Evolutionary conservation across 2,797 vertebrate species (phyloP), one percentile per base, ranked within the genome.

Genomic region (Microctenopoma lineatum): DNA sequence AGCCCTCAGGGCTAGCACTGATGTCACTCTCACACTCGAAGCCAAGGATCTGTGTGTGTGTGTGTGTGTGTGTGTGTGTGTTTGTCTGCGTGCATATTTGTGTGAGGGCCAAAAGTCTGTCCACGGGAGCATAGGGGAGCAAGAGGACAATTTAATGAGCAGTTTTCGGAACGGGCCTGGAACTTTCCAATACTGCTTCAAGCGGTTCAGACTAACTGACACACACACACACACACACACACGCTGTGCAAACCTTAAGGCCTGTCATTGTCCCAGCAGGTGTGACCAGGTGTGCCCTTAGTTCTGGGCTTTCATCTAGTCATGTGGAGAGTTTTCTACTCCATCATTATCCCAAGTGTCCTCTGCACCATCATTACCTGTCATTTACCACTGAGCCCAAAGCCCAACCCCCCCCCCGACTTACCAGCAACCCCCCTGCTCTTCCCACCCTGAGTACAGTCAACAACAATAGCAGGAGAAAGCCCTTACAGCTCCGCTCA

Each of bases 201-300:
- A 89, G 66, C 81, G 69, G 75, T 67, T 72, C 70, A 59, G 47
- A 79, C 77, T 59, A 45, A 77, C 45, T 52, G 75, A 73, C 67
- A 71, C 65, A 66, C 53, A 58, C 48, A 55, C 41, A 78, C 55
- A 70, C 6, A 83, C 15, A 66, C 77, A 83, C 68, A 72, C 84
- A 85, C 10, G 68, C 83, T 84, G 84, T 70, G 77, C 25, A 16
- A 84, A 75, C 84, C 86, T 86, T 67, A 26, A 90, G 85, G 81
- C 89, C 90, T 92, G 85, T 93, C 89, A 93, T 93, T 94, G 91
- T 89, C 88, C 83, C 85, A 90, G 81, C 90, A 93, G 90, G 85
- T 91, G 91, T 89, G 88, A 88, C 91, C 92, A 94, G 93, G 92
- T 94, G 91, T 93, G 89, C 84, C 84, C 75, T 77, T 81, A 72